A percentile compares a stretch with the other conserved stretches of the same genome.
phyloP scores from a whole-genome alignment of 2,888 invertebrate genomes.

The Cataglyphis cursor region DNA sequence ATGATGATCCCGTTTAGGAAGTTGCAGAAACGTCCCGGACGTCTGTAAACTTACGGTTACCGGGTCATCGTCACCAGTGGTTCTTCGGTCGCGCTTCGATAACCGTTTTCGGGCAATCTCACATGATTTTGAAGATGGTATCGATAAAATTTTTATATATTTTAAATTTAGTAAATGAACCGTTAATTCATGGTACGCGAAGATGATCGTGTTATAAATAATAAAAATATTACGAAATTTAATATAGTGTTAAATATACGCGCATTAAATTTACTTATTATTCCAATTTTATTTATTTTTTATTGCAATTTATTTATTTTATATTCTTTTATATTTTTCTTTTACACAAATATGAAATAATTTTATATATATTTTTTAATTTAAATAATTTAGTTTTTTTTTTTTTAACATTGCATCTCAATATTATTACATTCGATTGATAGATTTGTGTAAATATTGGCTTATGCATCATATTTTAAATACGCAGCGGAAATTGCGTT shows the following conservation, averaged over 20 bases:
- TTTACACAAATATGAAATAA: neutral
- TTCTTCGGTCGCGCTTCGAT: slow-evolving; percentile 22
- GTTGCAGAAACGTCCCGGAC: slow-evolving; percentile 78
- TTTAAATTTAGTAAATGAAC: neutral
- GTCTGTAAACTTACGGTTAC: slow-evolving; percentile 80
- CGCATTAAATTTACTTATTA: neutral
- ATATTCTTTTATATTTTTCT: neutral
- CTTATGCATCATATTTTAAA: neutral
- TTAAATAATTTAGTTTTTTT: neutral
- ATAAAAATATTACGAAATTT: neutral
- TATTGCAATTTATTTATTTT: neutral
- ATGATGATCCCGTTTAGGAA: slow-evolving; percentile 85
- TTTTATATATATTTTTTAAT: neutral
- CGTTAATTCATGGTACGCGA: neutral
- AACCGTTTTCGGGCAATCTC: neutral
- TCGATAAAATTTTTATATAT: neutral
- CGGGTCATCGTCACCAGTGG: slow-evolving; percentile 76
- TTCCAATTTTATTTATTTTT: neutral
- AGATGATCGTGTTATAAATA: neutral
- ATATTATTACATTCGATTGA: neutral
- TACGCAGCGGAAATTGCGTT: neutral
- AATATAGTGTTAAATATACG: neutral
- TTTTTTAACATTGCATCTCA: neutral
- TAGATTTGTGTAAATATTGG: neutral
- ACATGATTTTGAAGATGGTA: neutral